Evolutionary conservation across 2,888 invertebrate species (phyloP), one percentile per base, ranked within the genome.

Genomic region (Acanthacorydalis orientalis): DNA sequence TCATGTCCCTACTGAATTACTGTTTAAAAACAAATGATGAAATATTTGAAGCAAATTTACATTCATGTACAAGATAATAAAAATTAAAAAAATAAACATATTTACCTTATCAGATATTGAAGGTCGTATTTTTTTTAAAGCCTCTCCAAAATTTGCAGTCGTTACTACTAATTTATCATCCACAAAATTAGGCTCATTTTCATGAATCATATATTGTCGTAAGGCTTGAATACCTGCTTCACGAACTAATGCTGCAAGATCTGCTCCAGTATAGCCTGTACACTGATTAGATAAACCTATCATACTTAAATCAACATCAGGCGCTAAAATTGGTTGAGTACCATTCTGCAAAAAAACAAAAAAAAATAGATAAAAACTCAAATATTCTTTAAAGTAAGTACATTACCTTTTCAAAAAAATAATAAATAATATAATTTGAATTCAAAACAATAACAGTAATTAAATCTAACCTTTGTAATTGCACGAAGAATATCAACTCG

Each of bases 191-290:
- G 68, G 56, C 1, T 71, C 68, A 2, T 69, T 23, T 23, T 23
- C 23, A 23, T 6, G 6, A 23, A 23, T 23, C 23, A 23, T 23
- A 23, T 23, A 23, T 6, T 23, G 23, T 23, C 23, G 23, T 41
- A 96, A 65, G 0, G 91, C 80, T 53, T 80, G 72, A 37, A 87
- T 76, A 0, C 88, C 83, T 0, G 96, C 90, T 59, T 93, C 89
- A 54, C 88, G 74, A 0, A 97, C 83, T 45, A 97, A 67, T 0
- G 91, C 88, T 1, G 87, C 83, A 48, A 98, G 69, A 70, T 97
- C 97, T 1, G 97, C 97, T 14, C 97, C 97, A 0, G 92, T 89
- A 60, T 83, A 95, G 11, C 88, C 83, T 12, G 85, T 77, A 55
- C 79, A 77, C 51, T 71, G 65, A 6, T 76, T 74, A 49, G 81